A percentile compares a stretch with the other conserved stretches of the same genome.
These are phyloP conservation scores for Calonectris borealis DNA, from an alignment of 2,113 vertebrate genomes.

Conservation along the genomic window DNA sequence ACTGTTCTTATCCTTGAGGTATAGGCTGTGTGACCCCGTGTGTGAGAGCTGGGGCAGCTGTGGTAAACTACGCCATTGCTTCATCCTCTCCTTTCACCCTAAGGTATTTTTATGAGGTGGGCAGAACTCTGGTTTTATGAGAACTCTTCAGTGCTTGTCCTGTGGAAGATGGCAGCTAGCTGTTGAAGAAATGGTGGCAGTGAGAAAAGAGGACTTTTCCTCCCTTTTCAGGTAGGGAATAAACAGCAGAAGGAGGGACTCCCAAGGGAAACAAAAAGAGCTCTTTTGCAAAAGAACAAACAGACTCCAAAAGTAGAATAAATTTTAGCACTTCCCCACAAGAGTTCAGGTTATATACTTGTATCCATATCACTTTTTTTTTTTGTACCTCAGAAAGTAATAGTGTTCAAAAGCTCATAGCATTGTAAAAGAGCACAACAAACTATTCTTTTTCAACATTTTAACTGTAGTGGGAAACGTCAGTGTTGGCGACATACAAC, in stretches of 20 bases:
- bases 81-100: not conserved
- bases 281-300: not conserved
- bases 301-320: not conserved
- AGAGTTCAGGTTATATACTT: not conserved
- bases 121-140: not conserved
- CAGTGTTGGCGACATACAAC: not conserved
- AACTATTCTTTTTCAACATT: not conserved
- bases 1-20: not conserved
- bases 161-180: not conserved
- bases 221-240: not conserved
- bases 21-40: rapidly evolving
- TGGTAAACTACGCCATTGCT: not conserved
- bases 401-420: not conserved
- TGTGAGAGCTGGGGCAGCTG: not conserved
- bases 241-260: not conserved
- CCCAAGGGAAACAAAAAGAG: not conserved
- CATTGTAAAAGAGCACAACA: not conserved
- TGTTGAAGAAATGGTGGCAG: not conserved
- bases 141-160: not conserved
- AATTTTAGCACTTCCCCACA: not conserved
- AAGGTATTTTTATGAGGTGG: not conserved
- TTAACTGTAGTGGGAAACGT: not conserved
- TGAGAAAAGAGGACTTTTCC: not conserved
- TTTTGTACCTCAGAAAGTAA: not conserved
- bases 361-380: not conserved